Evolutionary conservation across 2,797 vertebrate species (phyloP).

Genomic region (Onychomys torridus): DNA sequence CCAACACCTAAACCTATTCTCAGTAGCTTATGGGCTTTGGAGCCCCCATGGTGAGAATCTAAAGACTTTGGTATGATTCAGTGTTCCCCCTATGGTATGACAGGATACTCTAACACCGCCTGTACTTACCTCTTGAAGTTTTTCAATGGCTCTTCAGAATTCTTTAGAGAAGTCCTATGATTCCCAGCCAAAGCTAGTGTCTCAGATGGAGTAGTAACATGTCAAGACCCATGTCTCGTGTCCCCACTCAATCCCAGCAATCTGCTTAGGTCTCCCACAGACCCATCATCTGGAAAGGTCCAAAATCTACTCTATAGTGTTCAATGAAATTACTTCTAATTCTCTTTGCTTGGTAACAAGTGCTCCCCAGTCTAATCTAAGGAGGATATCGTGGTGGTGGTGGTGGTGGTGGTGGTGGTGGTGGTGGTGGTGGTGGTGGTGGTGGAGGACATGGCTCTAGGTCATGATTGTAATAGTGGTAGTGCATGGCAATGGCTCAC

Average conservation of each 20-base stretch:
- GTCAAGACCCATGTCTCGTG: background rate
- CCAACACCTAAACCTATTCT: background rate
- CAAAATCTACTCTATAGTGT: background rate
- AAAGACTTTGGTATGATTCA: background rate
- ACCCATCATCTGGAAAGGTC: background rate
- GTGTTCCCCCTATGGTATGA: background rate
- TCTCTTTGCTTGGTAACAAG: background rate
- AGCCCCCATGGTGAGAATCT: background rate
- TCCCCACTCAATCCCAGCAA: background rate
- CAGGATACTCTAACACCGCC: background rate
- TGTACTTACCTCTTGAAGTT: background rate
- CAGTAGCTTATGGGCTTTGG: background rate
- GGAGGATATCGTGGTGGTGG: background rate
- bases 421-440: background rate
- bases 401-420: background rate
- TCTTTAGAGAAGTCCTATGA: background rate
- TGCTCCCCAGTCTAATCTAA: background rate
- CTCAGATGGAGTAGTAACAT: rapidly evolving
- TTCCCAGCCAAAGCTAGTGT: background rate
- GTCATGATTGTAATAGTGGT: background rate
- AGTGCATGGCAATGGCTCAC: background rate
- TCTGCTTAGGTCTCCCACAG: background rate
- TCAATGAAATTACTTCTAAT: background rate
- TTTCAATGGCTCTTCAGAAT: background rate
- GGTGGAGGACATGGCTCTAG: background rate